phyloP scores from a whole-genome alignment of 2,888 invertebrate genomes.

The Drosophila fulvimacula region DNA sequence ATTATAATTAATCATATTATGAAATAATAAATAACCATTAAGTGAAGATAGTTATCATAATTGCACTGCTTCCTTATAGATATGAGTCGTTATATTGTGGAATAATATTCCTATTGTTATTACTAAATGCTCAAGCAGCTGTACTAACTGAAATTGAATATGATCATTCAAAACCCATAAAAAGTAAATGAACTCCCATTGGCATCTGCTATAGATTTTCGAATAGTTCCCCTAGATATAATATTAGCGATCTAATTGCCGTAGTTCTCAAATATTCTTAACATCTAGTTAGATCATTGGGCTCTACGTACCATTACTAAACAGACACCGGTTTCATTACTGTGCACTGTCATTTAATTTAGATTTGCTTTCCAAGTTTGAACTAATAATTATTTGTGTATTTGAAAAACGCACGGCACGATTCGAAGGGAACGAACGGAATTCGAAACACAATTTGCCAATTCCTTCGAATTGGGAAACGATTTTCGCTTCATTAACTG shows the following conservation, averaged over 20 bases:
- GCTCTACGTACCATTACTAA: conserved; percentile 83
- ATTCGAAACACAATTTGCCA: conserved; percentile 31
- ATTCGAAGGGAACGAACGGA: conserved; percentile 15
- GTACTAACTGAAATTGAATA: too few species aligned
- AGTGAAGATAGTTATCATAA: neutral
- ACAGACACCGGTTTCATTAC: conserved; percentile 84
- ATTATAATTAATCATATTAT: too few species aligned
- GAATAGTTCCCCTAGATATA: neutral
- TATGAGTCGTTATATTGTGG: neutral
- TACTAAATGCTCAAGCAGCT: too few species aligned
- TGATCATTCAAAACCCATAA: neutral
- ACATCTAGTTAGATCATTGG: neutral
- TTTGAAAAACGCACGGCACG: conserved; percentile 44
- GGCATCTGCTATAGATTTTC: neutral
- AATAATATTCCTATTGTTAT: neutral
- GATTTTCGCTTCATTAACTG: conserved; percentile 30
- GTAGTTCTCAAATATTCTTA: neutral
- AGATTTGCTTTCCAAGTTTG: conserved; percentile 62
- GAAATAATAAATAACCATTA: neutral
- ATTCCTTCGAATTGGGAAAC: conserved; percentile 37
- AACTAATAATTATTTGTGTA: conserved; percentile 60
- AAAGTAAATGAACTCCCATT: neutral
- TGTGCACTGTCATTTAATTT: conserved; percentile 84
- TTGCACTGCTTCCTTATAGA: neutral
- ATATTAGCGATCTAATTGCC: neutral